Conservation (phyloP, 2,888 invertebrate genomes). For the Lycaena phlaeas region DNA sequence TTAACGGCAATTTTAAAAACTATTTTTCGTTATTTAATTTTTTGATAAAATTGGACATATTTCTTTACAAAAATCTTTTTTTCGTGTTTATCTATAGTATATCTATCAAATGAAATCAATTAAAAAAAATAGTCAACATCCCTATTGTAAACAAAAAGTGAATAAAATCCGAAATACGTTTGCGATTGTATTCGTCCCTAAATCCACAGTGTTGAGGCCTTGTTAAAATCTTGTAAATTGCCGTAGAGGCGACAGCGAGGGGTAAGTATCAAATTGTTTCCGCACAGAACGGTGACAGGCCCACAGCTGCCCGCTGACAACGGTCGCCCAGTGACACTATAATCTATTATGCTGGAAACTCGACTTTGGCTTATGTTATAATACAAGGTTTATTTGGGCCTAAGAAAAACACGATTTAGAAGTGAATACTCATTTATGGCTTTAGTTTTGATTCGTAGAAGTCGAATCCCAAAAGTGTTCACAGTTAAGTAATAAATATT, state of each 20-base stretch:
- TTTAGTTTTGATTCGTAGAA: too few relatives aligned
- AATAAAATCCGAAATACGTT: conserved; percentile 1
- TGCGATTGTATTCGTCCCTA: conserved; percentile 8
- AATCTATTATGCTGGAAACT: conserved; percentile 23
- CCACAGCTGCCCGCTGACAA: conserved; percentile 28
- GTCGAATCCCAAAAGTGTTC: too few relatives aligned
- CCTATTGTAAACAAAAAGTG: not conserved
- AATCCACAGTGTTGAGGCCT: conserved; percentile 15
- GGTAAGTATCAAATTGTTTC: conserved; percentile 27
- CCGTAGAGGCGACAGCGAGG: conserved; percentile 17
- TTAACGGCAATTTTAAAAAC: too few relatives aligned
- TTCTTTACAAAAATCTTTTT: too few relatives aligned
- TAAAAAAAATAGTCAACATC: not conserved
- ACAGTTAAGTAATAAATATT: too few relatives aligned
- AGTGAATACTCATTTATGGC: too few relatives aligned
- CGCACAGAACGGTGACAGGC: conserved; percentile 24
- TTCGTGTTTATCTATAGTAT: too few relatives aligned
- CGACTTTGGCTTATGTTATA: conserved; percentile 11
- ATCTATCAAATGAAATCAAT: too few relatives aligned
- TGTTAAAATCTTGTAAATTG: conserved; percentile 25
- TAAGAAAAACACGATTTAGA: too few relatives aligned
- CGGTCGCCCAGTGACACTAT: conserved; percentile 27
- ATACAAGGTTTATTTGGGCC: not conserved
- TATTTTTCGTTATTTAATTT: too few relatives aligned
- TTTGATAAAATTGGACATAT: too few relatives aligned